Conservation (phyloP, 2,797 vertebrate genomes). For the Oryzias dopingdopingensis region DNA sequence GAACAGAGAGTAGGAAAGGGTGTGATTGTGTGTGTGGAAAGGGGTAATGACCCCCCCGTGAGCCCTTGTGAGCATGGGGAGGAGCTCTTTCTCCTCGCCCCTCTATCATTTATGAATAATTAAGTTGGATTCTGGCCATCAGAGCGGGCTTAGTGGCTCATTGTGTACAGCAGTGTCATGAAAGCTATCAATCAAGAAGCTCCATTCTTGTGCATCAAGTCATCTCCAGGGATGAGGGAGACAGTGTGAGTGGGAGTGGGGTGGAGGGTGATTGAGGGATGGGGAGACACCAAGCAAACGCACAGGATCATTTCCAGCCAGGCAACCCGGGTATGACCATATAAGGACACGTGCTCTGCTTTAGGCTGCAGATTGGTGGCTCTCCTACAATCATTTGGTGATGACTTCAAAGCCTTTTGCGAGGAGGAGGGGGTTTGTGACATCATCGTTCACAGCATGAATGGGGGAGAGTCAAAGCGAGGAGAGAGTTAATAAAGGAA, state of each 20-base stretch:
- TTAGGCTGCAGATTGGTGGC: conserved; percentile 59
- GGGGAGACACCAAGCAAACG: conserved; percentile 37
- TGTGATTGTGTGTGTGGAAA: conserved; percentile 24
- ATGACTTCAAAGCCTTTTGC: conserved; percentile 37
- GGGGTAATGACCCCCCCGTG: conserved; percentile 58
- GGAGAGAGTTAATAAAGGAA: no score
- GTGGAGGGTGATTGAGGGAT: conserved; percentile 8
- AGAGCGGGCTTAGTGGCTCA: conserved; percentile 49
- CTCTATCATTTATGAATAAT: conserved; percentile 70
- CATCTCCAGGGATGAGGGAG: conserved; percentile 52
- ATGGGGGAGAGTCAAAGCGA: conserved; percentile 1
- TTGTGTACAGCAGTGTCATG: conserved; percentile 64
- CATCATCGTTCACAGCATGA: conserved; percentile 18
- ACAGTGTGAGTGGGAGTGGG: conserved; percentile 10
- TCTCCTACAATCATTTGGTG: conserved; percentile 19
- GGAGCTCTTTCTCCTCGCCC: conserved; percentile 42
- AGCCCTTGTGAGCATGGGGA: conserved; percentile 49
- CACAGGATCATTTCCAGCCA: conserved; percentile 32
- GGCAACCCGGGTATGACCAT: conserved; percentile 57
- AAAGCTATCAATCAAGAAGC: conserved; percentile 68
- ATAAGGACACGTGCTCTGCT: conserved; percentile 62
- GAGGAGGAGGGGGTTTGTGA: conserved; percentile 27
- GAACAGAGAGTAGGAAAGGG: conserved; percentile 19
- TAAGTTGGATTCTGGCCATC: conserved; percentile 61
- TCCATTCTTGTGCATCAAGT: conserved; percentile 65